Evolutionary conservation across 2,113 vertebrate genomes (phyloP), one percentile per base, ranked within the genome.

Genomic region (Chroicocephalus ridibundus): DNA sequence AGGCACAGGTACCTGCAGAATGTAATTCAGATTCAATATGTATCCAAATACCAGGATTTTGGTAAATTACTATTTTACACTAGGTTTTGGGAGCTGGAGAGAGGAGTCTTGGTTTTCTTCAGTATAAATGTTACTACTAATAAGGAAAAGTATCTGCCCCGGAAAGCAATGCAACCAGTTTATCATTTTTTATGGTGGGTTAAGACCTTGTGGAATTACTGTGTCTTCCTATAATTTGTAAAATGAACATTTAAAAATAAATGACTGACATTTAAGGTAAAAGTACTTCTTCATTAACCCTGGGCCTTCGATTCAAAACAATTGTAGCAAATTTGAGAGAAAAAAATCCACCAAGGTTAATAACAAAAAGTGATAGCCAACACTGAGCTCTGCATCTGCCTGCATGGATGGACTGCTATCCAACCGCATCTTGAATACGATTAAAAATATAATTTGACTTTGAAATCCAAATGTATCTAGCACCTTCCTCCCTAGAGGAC

Each of bases 381-480:
- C 42, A 40, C 29, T 36, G 13, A 87, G 78, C 66, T 57, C 86
- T 82, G 27, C 46, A 36, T 86, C 77, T 94, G 82, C 42, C 62
- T 79, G 42, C 54, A 64, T 77, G 85, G 91, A 58, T 85, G 93
- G 88, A 94, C 83, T 85, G 74, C 52, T 93, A 87, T 90, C 71
- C 88, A 89, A 89, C 77, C 10, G 3, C 78, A 96, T 85, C 85
- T 47, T 72, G 72, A 93, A 94, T 84, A 42, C 0, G 15, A 89
- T 95, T 95, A 94, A 91, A 97, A 94, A 75, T 72, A 88, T 91
- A 83, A 91, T 93, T 92, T 93, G 76, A 88, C 88, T 94, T 95
- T 91, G 86, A 96, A 94, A 94, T 88, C 91, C 51, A 83, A 93
- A 89, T 7, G 6, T 90, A 92, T 92, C 92, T 81, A 91, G 57